Evolutionary conservation across 2,888 invertebrate species (phyloP).

Genomic region (Drosophila putrida): DNA sequence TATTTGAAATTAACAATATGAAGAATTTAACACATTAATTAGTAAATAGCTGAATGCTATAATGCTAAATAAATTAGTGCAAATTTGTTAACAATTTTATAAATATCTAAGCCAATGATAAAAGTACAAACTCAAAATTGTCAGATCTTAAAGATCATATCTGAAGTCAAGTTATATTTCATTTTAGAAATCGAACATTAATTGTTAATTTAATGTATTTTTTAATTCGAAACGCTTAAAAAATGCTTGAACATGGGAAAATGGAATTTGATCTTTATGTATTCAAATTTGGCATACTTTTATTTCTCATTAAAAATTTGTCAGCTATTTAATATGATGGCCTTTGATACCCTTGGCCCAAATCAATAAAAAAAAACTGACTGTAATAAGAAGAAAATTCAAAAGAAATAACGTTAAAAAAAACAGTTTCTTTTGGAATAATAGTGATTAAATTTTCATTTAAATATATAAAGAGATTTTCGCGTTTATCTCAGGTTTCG

Average conservation of each 20-base stretch:
- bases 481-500: slow-evolving; percentile 11
- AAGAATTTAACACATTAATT: too few relatives aligned
- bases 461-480: background rate
- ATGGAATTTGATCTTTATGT: background rate
- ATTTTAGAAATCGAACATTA: too few relatives aligned
- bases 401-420: background rate
- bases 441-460: background rate
- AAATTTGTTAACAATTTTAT: too few relatives aligned
- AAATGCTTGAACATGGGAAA: background rate
- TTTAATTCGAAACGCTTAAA: too few relatives aligned
- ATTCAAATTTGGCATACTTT: background rate
- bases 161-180: too few relatives aligned
- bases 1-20: too few relatives aligned
- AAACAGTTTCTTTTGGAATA: background rate
- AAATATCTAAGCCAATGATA: too few relatives aligned
- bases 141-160: too few relatives aligned
- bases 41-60: too few relatives aligned
- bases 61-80: too few relatives aligned
- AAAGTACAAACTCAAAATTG: too few relatives aligned
- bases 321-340: background rate
- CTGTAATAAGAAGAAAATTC: background rate
- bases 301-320: background rate
- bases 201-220: too few relatives aligned
- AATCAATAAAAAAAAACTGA: background rate
- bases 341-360: background rate